Conservation (phyloP, 1,140 invertebrate genomes). For the honey bee (Apis mellifera) region DNA sequence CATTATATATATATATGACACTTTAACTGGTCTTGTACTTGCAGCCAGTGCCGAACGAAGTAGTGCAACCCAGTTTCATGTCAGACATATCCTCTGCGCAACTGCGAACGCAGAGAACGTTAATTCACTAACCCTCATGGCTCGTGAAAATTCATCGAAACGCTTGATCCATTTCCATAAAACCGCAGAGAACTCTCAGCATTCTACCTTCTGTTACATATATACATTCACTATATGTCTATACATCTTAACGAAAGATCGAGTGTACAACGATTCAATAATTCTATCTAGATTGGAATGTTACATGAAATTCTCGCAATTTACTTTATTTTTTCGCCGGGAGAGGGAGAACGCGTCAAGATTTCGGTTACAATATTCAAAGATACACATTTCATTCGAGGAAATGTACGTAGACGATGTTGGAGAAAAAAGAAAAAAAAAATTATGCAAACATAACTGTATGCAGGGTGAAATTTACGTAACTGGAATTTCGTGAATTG, state of each 20-base stretch:
- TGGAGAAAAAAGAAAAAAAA: neutral
- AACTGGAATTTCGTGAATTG: neutral
- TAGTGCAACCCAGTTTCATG: slow-evolving; percentile 76
- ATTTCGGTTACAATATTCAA: neutral
- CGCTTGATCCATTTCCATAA: slow-evolving; percentile 43
- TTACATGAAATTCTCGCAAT: neutral
- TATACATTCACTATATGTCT: too few species aligned
- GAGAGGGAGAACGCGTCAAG: neutral
- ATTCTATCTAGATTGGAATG: neutral
- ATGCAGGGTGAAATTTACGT: neutral
- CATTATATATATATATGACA: slow-evolving; percentile 4
- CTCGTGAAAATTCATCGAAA: slow-evolving; percentile 48
- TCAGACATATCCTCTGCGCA: slow-evolving; percentile 64
- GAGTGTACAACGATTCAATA: neutral
- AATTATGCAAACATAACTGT: neutral
- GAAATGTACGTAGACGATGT: neutral
- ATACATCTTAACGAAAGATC: neutral
- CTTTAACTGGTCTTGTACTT: neutral
- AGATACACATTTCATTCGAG: neutral
- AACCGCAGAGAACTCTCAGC: neutral
- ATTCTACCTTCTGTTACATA: too few species aligned
- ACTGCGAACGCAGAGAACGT: slow-evolving; percentile 23
- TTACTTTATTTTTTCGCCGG: neutral
- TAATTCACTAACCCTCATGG: slow-evolving; percentile 24
- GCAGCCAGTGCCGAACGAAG: slow-evolving; percentile 52